Base-by-base conservation (phyloP, 1,140 invertebrate genomes). In the Brachionus manjavacas region DNA sequence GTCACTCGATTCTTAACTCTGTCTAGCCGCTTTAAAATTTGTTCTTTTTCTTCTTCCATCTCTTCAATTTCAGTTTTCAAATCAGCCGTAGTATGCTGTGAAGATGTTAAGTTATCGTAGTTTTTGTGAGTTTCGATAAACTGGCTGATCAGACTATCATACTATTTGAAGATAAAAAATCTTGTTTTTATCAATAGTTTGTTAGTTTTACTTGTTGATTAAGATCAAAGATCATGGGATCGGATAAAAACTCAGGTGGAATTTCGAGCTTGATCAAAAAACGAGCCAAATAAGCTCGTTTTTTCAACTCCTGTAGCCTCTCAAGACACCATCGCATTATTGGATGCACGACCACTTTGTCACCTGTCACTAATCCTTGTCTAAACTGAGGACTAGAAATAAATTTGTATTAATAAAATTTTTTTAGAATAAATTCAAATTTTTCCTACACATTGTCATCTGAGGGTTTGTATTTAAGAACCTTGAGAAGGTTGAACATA, bases 11-110 rank as follows among this genome's bases (percentile, higher is more conserved):
- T 91, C 80, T 93, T 92, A 16, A 94, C 90, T 85, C 93, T 91
- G 86, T 94, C 93, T 85, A 94, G 92, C 83, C 94, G 91, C 86
- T 92, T 92, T 83, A 90, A 86, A 12, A 93, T 90, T 86, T 94
- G 93, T 87, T 95, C 94, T 88, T 93, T 93, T 88, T 96, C 94
- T 35, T 94, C 92, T 86, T 95, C 94, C 94, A 96, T 95, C 46
- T 94, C 92, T 86, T 92, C 92, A 9, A 95, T 92, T 87, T 95
- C 94, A 85, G 92, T 92, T 84, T 87, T 89, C 68, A 91, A 90
- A 85, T 91, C 91, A 6, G 87, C 85, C 3, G 91, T 92, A 25
- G 91, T 92, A 86, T 91, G 91, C 0, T 91, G 90, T 85, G 91
- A 92, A 85, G 91, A 92, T 86, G 92, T 92, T 79, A 93, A 89